Evolutionary conservation across 1,140 invertebrate species (phyloP).

Genomic region (Grapholita molesta): DNA sequence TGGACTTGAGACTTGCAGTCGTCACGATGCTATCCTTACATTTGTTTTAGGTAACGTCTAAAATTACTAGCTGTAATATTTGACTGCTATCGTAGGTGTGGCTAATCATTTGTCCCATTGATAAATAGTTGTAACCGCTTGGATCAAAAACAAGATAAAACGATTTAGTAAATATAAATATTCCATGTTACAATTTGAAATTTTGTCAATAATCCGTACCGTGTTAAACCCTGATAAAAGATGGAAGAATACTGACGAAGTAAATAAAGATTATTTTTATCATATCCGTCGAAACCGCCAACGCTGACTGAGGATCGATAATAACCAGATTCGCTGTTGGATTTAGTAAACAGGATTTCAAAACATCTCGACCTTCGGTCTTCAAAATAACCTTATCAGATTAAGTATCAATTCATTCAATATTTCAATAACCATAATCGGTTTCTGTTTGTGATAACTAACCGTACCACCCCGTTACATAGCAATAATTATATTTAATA

Average conservation of each 20-base stretch:
- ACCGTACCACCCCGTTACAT: background rate
- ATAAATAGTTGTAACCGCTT: background rate
- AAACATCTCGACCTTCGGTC: background rate
- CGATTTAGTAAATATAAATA: background rate
- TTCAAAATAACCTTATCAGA: background rate
- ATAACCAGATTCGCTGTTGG: slow-evolving; percentile 8
- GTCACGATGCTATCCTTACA: background rate
- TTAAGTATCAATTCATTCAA: background rate
- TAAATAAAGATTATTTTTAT: slow-evolving; percentile 17
- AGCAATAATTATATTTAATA: background rate
- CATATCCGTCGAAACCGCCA: slow-evolving; percentile 12
- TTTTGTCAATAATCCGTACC: slow-evolving; percentile 2
- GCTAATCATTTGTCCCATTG: background rate
- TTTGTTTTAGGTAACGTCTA: background rate
- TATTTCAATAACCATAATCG: background rate
- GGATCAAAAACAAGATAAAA: background rate
- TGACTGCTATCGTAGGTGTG: background rate
- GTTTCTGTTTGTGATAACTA: background rate
- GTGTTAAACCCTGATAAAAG: background rate
- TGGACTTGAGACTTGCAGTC: slow-evolving; percentile 1
- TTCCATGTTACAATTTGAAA: background rate
- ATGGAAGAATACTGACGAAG: background rate
- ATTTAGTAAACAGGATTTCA: slow-evolving; percentile 7
- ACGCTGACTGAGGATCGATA: background rate
- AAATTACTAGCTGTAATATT: background rate